Base-by-base conservation (phyloP, 2,113 vertebrate species). In the Perca schrenkii region DNA sequence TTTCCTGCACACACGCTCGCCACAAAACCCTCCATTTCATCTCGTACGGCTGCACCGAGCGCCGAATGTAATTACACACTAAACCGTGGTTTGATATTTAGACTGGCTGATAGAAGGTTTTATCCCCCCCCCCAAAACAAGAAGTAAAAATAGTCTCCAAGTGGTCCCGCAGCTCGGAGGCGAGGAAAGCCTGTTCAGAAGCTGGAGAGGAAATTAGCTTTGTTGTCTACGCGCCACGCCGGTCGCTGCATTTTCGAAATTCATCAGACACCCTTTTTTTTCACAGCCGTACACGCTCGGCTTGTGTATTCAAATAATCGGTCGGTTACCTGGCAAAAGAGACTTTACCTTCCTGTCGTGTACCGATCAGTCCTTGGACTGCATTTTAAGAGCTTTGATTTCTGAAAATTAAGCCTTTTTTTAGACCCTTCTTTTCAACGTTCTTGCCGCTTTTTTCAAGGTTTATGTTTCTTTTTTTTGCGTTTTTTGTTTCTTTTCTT, bases 31-130 rank as follows among this genome's bases (percentile, higher is more conserved):
- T 83, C 76, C 88, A 87, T 91, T 86, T 91, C 85, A 85, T 89
- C 86, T 86, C 14, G 57, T 89, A 53, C 22, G 82, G 85, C 88
- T 82, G 86, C 90, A 47, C 74, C 78, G 56, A 89, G 90, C 86
- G 77, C 90, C 77, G 47, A 78, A 84, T 73, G 82, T 92, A 93
- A 94, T 93, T 93, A 92, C 89, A 93, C 91, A 82, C 90, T 87
- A 81, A 34, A 85, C 91, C 57, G 83, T n/a, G 85, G 91, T 87
- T 93, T 93, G 92, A 93, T 93, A 94, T 91, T 93, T 91, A 89
- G 85, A 93, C 90, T 94, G 90, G 91, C 89, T 91, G 70, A 92
- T 93, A 92, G 90, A 92, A 90, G 84, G 83, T 83, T 90, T 88
- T 75, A 90, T 91, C 86, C 78, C 28, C 25, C 25, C 25, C 25